Evolutionary conservation across 2,888 invertebrate species (phyloP).

Genomic region (Orthosia gothica): DNA sequence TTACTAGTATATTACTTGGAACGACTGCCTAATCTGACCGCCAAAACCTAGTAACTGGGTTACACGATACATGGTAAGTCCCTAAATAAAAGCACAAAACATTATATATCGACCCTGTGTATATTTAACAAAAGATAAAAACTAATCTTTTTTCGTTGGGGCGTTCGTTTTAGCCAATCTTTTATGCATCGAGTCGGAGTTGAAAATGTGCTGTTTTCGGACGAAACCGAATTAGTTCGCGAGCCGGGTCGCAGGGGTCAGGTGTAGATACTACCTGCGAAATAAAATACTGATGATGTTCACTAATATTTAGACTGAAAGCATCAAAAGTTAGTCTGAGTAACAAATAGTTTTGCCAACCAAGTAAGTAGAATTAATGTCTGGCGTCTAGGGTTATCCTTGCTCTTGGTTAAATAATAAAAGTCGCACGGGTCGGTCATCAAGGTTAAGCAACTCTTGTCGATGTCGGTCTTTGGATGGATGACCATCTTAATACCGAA

Average conservation of each 20-base stretch:
- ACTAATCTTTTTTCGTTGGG: background rate
- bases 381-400: background rate
- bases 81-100: background rate
- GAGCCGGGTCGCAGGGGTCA: slow-evolving; percentile 12
- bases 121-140: slow-evolving; percentile 32
- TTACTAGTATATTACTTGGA: no score
- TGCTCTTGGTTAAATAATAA: background rate
- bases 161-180: slow-evolving; percentile 22
- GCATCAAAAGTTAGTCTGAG: background rate
- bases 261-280: no score
- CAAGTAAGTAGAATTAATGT: background rate
- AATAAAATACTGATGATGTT: background rate
- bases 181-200: slow-evolving; percentile 37
- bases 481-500: background rate
- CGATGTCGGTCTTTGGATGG: background rate
- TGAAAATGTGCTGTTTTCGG: slow-evolving; percentile 33
- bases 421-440: background rate
- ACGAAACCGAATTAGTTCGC: slow-evolving; percentile 43
- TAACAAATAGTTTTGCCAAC: background rate
- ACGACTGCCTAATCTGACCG: no score
- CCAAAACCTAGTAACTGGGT: no score
- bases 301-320: background rate
- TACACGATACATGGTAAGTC: no score
- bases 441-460: background rate
- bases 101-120: slow-evolving; percentile 7